Percentiles rank a stretch among this genome's conserved stretches.
Conservation (phyloP, 2,888 invertebrate genomes). For the Hermaeophaga mercurialis region DNA sequence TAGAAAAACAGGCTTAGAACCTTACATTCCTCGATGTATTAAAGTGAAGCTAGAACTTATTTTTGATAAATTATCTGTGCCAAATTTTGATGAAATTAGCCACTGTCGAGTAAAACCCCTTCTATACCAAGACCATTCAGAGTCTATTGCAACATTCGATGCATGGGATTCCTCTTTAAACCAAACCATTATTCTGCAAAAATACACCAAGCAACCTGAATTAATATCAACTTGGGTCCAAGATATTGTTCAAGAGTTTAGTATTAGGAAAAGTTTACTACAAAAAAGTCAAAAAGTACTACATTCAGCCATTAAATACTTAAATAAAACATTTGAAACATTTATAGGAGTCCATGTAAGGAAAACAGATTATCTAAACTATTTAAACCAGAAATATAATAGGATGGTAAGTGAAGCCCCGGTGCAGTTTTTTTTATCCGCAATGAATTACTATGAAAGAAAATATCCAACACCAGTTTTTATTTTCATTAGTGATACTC, state of each 20-base stretch:
- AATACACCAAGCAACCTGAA: constrained; percentile 62
- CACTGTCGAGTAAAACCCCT: constrained; percentile 62
- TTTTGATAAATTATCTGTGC: constrained; percentile 62
- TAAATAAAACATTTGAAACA: constrained; percentile 37
- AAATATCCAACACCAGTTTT: constrained; percentile 56
- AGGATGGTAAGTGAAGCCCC: constrained; percentile 52
- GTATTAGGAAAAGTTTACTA: constrained; percentile 59
- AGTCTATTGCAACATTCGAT: background rate
- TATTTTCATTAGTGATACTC: constrained; percentile 60
- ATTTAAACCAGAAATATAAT: constrained; percentile 61
- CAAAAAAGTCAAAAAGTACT: constrained; percentile 56
- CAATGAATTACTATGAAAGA: constrained; percentile 57
- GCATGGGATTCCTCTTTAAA: background rate
- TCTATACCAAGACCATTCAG: background rate
- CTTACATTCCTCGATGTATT: constrained; percentile 60
- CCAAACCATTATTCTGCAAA: constrained; percentile 58
- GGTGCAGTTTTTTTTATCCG: constrained; percentile 52
- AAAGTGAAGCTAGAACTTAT: constrained; percentile 61
- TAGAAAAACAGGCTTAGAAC: constrained; percentile 32
- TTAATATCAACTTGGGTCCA: constrained; percentile 63
- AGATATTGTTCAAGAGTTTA: constrained; percentile 63
- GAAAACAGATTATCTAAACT: constrained; percentile 63
- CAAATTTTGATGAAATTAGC: constrained; percentile 62
- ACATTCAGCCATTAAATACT: constrained; percentile 30
- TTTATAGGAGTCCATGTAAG: constrained; percentile 64